These are phyloP conservation scores for Watsonalla binaria DNA, from an alignment of 2,888 invertebrate genomes.

Conservation along the genomic window DNA sequence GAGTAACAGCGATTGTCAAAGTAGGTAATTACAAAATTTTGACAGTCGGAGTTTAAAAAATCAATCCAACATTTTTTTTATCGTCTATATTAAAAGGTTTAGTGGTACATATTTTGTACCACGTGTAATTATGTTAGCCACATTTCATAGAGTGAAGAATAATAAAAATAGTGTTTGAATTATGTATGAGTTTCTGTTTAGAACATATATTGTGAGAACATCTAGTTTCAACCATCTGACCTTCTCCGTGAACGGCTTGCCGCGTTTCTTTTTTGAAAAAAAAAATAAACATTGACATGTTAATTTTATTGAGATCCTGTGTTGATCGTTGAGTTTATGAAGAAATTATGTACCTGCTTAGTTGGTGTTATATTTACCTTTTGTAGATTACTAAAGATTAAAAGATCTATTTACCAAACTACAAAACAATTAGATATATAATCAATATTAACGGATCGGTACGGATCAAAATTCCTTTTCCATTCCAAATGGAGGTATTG, in stretches of 20 bases:
- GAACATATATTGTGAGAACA: conserved; percentile 64
- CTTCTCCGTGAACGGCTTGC: conserved; percentile 89
- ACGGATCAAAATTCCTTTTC: no score
- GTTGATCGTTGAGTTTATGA: conserved; percentile 3
- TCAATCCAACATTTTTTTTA: conserved; percentile 1
- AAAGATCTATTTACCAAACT: no score
- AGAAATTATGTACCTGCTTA: conserved; percentile 3
- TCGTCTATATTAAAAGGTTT: background rate
- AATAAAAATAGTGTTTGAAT: conserved; percentile 33
- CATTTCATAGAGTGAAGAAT: conserved; percentile 44
- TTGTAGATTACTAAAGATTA: no score
- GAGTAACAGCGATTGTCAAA: no score
- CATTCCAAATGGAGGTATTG: no score
- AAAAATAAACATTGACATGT: conserved; percentile 37
- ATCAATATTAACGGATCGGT: no score
- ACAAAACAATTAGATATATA: no score
- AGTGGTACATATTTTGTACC: conserved; percentile 7
- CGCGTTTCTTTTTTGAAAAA: conserved; percentile 82
- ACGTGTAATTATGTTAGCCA: conserved; percentile 56
- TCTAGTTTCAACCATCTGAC: conserved; percentile 80
- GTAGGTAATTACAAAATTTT: no score
- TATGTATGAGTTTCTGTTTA: conserved; percentile 27
- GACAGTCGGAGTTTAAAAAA: background rate
- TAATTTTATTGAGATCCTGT: conserved; percentile 10
- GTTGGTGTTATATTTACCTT: background rate